Base-by-base conservation (phyloP, 2,797 vertebrate species). In the Nyctalus aviator region DNA sequence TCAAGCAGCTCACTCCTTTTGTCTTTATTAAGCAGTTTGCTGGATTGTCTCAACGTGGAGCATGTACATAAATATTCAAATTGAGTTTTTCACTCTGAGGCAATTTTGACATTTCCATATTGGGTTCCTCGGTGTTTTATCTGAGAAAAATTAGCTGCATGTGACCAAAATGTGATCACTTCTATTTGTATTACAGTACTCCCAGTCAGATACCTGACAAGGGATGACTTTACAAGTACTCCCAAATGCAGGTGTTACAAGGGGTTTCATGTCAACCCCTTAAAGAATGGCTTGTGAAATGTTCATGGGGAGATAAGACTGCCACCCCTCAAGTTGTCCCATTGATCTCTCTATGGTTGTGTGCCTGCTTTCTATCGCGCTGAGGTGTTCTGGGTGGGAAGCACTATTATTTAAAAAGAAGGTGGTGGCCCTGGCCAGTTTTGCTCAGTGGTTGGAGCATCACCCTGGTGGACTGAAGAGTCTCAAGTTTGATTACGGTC, bases 31-130 rank as follows among this genome's bases (percentile, higher is more conserved):
- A 84, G 88, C 87, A 46, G 91, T 91, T 96, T 46, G 84, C 50
- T 94, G 94, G 78, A 64, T 85, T 95, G 96, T 37, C 89, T 97
- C 83, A 84, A 93, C 94, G 92, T 88, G 93, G 85, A 96, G 59
- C 81, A 32, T 84, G 94, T 66, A 93, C 95, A 73, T 84, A 82
- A 95, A 90, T 90, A 96, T 86, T 91, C 77, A 95, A 95, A 90
- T 84, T 81, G 96, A 84, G 93, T 46, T 89, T 97, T 95, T 37
- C 62, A 94, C 93, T 96, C 94, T 69, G 72, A 97, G 95, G 90
- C 94, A 96, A 91, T 96, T 97, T 93, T 96, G 95, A 95, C 92
- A 87, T 97, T 96, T 97, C 78, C 93, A 96, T 95, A 92, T 92
- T 91, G 85, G 90, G 93, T 88, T 97, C 88, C 88, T 96, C 3